These are phyloP conservation scores for Pogona vitticeps DNA, from an alignment of 2,113 vertebrate species.

Conservation along the genomic window DNA sequence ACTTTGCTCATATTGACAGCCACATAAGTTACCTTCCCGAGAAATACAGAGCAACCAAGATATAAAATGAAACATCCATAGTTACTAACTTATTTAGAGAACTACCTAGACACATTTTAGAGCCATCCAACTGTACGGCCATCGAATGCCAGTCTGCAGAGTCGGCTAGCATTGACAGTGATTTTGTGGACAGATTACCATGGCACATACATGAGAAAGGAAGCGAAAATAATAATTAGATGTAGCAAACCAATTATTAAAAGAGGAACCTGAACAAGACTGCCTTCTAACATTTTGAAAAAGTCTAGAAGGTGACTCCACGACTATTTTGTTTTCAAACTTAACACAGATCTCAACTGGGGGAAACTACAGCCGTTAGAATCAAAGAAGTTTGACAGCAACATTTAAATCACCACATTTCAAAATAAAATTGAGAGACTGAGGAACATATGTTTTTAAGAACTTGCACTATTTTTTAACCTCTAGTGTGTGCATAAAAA, in stretches of 20 bases:
- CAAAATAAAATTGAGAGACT: too few relatives aligned
- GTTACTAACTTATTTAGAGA: neutral
- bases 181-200: neutral
- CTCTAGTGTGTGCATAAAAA: too few relatives aligned
- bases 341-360: too few relatives aligned
- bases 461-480: too few relatives aligned
- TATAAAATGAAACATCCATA: neutral
- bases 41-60: neutral
- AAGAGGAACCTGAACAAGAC: neutral
- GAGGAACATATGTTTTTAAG: too few relatives aligned
- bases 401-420: too few relatives aligned
- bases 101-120: neutral
- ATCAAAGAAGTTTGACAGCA: too few relatives aligned
- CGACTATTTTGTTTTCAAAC: neutral
- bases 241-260: neutral
- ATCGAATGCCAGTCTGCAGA: rapidly evolving
- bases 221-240: neutral
- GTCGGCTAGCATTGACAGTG: neutral
- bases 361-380: too few relatives aligned
- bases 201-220: neutral
- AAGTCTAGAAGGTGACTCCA: neutral
- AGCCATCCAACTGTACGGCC: neutral
- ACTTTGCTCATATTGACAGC: conserved; percentile 62
- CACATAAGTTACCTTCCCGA: conserved; percentile 46
- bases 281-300: neutral